These are phyloP conservation scores for Tetraodon nigroviridis DNA, from an alignment of 2,113 vertebrate genomes.

Conservation along the genomic window DNA sequence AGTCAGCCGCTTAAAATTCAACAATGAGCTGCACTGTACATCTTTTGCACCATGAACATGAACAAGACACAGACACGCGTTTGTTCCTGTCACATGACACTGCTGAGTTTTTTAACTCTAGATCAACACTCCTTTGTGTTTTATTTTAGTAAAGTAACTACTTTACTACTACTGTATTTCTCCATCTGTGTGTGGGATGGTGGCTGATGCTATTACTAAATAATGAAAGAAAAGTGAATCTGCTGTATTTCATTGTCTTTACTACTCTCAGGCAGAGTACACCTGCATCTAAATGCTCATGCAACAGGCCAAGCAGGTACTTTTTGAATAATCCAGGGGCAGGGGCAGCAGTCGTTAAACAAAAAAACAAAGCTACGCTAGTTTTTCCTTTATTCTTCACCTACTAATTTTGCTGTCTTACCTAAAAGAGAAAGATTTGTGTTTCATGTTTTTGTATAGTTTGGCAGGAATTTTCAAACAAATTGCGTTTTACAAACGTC, in stretches of 20 bases:
- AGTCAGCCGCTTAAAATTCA: constrained; percentile 10
- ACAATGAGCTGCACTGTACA: background rate
- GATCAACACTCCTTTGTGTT: background rate
- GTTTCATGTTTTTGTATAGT: background rate
- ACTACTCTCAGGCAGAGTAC: background rate
- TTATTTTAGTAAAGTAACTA: background rate
- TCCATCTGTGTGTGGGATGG: background rate
- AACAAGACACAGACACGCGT: constrained; percentile 15
- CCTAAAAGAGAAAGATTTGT: background rate
- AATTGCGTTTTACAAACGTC: background rate
- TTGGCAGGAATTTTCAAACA: background rate
- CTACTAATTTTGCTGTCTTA: no score
- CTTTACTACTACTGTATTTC: background rate
- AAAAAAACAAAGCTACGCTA: no score
- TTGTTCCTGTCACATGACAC: constrained; percentile 24
- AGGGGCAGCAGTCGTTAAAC: no score
- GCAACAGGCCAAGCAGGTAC: no score
- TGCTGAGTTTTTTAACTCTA: background rate
- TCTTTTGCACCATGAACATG: constrained; percentile 3
- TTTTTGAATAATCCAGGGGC: no score
- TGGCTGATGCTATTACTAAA: background rate
- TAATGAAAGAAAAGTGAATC: background rate
- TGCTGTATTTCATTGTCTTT: background rate
- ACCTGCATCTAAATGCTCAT: no score
- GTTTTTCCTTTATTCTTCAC: no score